Evolutionary conservation across 2,797 vertebrate species (phyloP), one percentile per base, ranked within the genome.

Genomic region (Remorina albescens): DNA sequence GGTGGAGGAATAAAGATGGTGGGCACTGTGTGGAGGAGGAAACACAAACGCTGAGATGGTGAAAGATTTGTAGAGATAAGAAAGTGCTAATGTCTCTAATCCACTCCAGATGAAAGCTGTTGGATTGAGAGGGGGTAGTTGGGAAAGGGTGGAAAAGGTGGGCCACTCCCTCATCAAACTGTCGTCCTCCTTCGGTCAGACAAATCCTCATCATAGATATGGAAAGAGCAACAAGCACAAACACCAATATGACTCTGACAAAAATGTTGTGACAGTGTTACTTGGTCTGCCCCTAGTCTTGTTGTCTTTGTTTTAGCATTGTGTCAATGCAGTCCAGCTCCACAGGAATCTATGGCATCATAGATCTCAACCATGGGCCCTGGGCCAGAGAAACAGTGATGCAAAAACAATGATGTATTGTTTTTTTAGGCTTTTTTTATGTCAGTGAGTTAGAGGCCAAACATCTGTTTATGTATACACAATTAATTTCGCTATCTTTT

Each of bases 61-160:
- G 82, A 88, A 77, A 89, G 87, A 89, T 15, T 5, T 2, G 11
- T 51, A 46, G 61, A 88, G 88, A 91, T 90, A 90, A 90, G 84
- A 86, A 77, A 78, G 79, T 80, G 81, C 67, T 85, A 86, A 86
- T 87, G 85, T 83, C 80, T 81, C 61, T 87, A 89, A 89, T 88
- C 50, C 37, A 0, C 59, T 87, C 75, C 84, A 90, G 86, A 88
- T 89, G 79, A 89, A 85, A 87, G 86, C 72, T 51, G 34, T 49
- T 47, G 62, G 71, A 67, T 57, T 39, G 61, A 0, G 3, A 69
- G 37, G 62, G 50, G 61, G 66, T 54, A 26, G 50, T 64, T 64
- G 54, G 32, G 11, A 32, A 72, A 64, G 63, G 72, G 68, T 71
- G 63, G 61, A 41, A 78, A 72, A 64, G 72, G 64, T 76, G 54